Conservation (phyloP, 2,797 vertebrate species). For the Rhinatrema bivittatum region DNA sequence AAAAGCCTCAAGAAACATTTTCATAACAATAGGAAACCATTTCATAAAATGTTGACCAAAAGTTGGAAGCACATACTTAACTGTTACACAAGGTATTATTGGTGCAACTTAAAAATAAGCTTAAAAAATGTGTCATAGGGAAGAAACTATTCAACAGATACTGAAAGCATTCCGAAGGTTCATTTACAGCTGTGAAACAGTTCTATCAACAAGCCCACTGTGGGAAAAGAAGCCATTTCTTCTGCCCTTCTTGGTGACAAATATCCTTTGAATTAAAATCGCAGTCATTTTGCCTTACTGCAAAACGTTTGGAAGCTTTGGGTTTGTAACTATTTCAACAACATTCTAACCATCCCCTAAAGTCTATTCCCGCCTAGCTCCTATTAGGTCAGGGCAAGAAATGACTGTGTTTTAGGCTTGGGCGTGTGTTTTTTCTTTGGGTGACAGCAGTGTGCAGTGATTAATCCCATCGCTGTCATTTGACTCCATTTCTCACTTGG, state of each 20-base stretch:
- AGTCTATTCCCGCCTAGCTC: background rate
- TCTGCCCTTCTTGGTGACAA: constrained; percentile 15
- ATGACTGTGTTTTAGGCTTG: constrained; percentile 32
- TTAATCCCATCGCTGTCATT: too few relatives aligned
- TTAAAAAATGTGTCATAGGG: constrained; percentile 10
- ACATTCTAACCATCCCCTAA: constrained; percentile 34
- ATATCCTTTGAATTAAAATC: constrained; percentile 12
- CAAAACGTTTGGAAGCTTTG: too few relatives aligned
- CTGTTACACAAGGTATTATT: constrained; percentile 9
- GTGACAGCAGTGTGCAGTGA: too few relatives aligned
- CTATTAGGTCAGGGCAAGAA: constrained; percentile 32
- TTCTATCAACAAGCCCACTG: constrained; percentile 26
- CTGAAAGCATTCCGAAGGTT: constrained; percentile 30
- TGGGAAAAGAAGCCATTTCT: constrained; percentile 17
- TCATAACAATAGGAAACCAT: constrained; percentile 42
- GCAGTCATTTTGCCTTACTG: constrained; percentile 25
- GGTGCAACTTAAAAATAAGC: too few relatives aligned
- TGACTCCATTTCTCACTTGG: too few relatives aligned
- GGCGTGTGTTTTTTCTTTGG: constrained; percentile 32
- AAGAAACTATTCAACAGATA: constrained; percentile 21
- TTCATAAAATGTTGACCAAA: constrained; percentile 31
- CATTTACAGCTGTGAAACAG: constrained; percentile 28
- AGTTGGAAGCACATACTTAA: constrained; percentile 13
- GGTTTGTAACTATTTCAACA: constrained; percentile 16
- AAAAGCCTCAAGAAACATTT: constrained; percentile 43